phyloP scores from a whole-genome alignment of 2,888 invertebrate genomes.

The Pammene fasciana region DNA sequence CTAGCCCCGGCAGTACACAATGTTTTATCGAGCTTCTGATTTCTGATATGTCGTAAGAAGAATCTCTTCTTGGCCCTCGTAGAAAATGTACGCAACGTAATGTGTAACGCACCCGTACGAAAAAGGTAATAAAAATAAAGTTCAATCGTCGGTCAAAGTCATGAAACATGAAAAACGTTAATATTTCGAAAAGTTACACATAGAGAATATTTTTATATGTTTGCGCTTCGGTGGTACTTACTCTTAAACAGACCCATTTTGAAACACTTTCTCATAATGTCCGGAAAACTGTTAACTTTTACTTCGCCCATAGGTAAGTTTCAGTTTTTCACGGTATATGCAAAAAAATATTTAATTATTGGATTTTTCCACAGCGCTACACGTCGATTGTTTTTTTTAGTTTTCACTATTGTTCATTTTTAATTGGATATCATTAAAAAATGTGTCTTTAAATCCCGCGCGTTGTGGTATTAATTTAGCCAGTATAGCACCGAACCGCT shows the following conservation, averaged over 20 bases:
- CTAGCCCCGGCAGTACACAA: no score
- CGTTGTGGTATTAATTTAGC: conserved; percentile 49
- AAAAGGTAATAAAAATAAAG: no score
- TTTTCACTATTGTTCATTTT: background rate
- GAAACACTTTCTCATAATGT: conserved; percentile 79
- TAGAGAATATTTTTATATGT: no score
- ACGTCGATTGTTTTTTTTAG: background rate
- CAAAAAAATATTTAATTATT: conserved; percentile 1
- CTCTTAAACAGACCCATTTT: conserved; percentile 80
- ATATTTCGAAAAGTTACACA: no score
- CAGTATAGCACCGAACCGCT: conserved; percentile 66
- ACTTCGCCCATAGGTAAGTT: conserved; percentile 64
- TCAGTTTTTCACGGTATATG: conserved; percentile 19
- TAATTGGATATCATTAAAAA: background rate
- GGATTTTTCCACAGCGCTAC: background rate
- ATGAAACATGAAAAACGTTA: no score
- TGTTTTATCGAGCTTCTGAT: no score
- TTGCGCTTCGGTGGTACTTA: no score
- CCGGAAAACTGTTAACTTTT: conserved; percentile 61
- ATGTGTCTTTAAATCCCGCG: conserved; percentile 48
- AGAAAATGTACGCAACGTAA: no score
- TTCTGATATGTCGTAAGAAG: no score
- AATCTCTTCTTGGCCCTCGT: no score
- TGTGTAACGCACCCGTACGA: no score
- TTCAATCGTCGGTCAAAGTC: no score